Evolutionary conservation across 2,888 invertebrate genomes (phyloP), one percentile per base, ranked within the genome.

Genomic region (Melanchra persicariae): DNA sequence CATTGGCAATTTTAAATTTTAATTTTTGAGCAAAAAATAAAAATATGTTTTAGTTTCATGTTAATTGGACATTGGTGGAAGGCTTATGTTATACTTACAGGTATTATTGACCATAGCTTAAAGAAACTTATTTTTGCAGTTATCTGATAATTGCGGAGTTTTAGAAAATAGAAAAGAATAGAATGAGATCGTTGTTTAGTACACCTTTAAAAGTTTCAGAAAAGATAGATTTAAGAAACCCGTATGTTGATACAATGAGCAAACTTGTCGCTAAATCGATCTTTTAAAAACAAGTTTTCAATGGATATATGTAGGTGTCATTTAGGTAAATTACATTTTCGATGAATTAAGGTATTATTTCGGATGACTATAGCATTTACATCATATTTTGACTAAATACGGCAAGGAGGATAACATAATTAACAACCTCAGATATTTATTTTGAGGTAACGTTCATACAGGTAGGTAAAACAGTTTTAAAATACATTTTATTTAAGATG

Each of bases 401-500:
- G 15, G 26, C 9, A 26, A 61, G 15, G 6, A 62, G 43, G 43
- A 52, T 52, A 72, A 40, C 22, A 37, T 51, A 12, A 26, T 24
- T 5, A 57, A n/a, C 10, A n/a, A 15, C 17, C 19, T 5, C 19
- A 30, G 22, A 68, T 5, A 45, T 45, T 45, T 40, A n/a, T 63
- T 55, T 24, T 24, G 5, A 40, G 12, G 12, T 12, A 9, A 30
- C 22, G 7, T 49, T 12, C 7, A 47, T 40, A 12, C 12, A 26
- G 6, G 37, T 30, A 47, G 47, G 40, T 70, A 22, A 24, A 22
- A 45, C 15, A 10, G 55, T n/a, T 45, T 15, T 22, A 43, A 57
- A 57, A 69, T 70, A 34, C 7, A 55, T 52, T 30, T 34, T 15
- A 40, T 26, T 49, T 8, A 17, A 61, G 37, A n/a, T 37, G 30